Base-by-base conservation (phyloP, 2,888 invertebrate species). In the Trachelus stipa region DNA sequence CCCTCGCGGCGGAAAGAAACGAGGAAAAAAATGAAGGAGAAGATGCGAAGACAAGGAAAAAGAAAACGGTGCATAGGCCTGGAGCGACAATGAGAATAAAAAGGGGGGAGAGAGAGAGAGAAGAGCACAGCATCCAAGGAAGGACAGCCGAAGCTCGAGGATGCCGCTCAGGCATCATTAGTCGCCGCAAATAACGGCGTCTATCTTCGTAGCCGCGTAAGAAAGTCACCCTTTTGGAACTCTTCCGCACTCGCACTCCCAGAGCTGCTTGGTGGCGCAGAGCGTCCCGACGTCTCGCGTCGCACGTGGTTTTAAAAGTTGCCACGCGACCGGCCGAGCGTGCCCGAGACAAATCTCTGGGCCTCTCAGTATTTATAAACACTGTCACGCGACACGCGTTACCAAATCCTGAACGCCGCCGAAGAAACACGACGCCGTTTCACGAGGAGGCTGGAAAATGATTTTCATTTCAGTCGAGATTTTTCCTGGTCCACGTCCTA, bases 281-380 rank as follows among this genome's bases (percentile, higher is more conserved):
- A 33, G 71, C 73, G n/a, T 33, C 31, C 69, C 69, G 30, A 33
- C 40, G 40, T 40, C 40, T 15, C 77, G 79, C 79, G 80, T 75
- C 76, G 76, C 80, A 79, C 80, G 80, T 79, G 75, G 82, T 82
- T 81, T 83, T 75, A 68, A 73, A 68, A 78, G 75, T 78, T 73
- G 78, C 78, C 78, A 78, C 78, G 78, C 78, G 78, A 78, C 78
- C 78, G 83, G 82, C 81, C 84, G 82, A 83, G 83, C 85, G 83
- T 79, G 83, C 86, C 83, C 84, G 82, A 85, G 89, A 90, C 89
- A 90, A 89, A 90, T 90, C 89, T 88, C 87, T 84, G 85, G 86
- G 87, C 87, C 89, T 88, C 85, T 85, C 86, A 35, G 89, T 90
- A 90, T 90, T 90, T 90, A 90, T 90, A 90, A 90, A 90, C 88